Base-by-base conservation (phyloP, 1,140 invertebrate species). In the Hypothenemus hampei region DNA sequence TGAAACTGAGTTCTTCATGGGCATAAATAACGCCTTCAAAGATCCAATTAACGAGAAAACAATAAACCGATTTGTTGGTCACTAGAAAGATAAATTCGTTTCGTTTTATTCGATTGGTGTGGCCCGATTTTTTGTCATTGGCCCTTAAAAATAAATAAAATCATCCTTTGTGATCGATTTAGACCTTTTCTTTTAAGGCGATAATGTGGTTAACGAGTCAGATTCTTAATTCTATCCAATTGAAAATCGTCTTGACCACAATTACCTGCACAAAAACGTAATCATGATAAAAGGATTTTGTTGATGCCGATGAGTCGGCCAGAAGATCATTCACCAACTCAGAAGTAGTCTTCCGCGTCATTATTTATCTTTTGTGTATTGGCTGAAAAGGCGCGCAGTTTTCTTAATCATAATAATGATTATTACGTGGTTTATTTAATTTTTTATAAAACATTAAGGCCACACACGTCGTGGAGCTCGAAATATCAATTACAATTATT, bases 401-500 rank as follows among this genome's bases (percentile, higher is more conserved):
- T n/a, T n/a, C n/a, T n/a, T n/a, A n/a, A n/a, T n/a, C n/a, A n/a
- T n/a, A n/a, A n/a, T n/a, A n/a, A n/a, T n/a, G n/a, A n/a, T n/a
- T n/a, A n/a, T n/a, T n/a, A n/a, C n/a, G n/a, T n/a, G n/a, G n/a
- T n/a, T n/a, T n/a, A n/a, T n/a, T n/a, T n/a, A n/a, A n/a, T n/a
- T n/a, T n/a, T n/a, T n/a, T n/a, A n/a, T n/a, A n/a, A n/a, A n/a
- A n/a, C n/a, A n/a, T n/a, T n/a, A n/a, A n/a, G n/a, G n/a, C n/a
- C n/a, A n/a, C n/a, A n/a, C n/a, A n/a, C n/a, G n/a, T n/a, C n/a
- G n/a, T n/a, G n/a, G n/a, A n/a, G n/a, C n/a, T n/a, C n/a, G n/a
- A n/a, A n/a, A n/a, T 44, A 33, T 43, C 50, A 53, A 44, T 53
- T 53, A 53, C 40, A 53, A 33, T 44, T n/a, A 53, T 44, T 53